Conservation (phyloP, 2,888 invertebrate species). For the Meiosimyza platycephala region DNA sequence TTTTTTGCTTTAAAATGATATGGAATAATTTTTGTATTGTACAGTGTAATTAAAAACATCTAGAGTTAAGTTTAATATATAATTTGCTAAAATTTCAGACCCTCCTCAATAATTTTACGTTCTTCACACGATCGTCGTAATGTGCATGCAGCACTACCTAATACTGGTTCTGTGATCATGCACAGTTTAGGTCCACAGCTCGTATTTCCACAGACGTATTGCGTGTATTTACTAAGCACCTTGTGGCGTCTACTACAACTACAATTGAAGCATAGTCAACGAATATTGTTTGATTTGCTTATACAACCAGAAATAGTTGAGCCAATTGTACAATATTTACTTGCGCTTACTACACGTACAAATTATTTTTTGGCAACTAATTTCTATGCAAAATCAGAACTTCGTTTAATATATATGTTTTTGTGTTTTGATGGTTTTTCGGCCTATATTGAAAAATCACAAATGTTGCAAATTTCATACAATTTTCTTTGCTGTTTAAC, state of each 20-base stretch:
- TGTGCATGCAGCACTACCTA: constrained; percentile 60
- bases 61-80: neutral
- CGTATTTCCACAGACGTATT: constrained; percentile 61
- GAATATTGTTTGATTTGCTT: constrained; percentile 52
- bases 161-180: constrained; percentile 62
- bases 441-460: constrained; percentile 52
- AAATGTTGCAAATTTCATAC: constrained; percentile 68
- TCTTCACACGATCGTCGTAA: constrained; percentile 58
- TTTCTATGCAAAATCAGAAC: constrained; percentile 73
- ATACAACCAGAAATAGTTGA: constrained; percentile 56
- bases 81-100: constrained; percentile 46
- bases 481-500: constrained; percentile 73
- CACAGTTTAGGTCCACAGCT: constrained; percentile 59
- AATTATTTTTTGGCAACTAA: constrained; percentile 60
- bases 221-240: constrained; percentile 58
- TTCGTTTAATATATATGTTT: constrained; percentile 67
- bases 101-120: constrained; percentile 58
- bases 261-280: constrained; percentile 47
- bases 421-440: constrained; percentile 57
- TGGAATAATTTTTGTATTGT: neutral
- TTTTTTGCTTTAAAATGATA: too few species aligned
- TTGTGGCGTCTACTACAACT: constrained; percentile 58
- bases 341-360: constrained; percentile 47
- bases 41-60: neutral
- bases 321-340: constrained; percentile 55